phyloP scores from a whole-genome alignment of 2,888 invertebrate genomes.

The Drosophila anomalata region DNA sequence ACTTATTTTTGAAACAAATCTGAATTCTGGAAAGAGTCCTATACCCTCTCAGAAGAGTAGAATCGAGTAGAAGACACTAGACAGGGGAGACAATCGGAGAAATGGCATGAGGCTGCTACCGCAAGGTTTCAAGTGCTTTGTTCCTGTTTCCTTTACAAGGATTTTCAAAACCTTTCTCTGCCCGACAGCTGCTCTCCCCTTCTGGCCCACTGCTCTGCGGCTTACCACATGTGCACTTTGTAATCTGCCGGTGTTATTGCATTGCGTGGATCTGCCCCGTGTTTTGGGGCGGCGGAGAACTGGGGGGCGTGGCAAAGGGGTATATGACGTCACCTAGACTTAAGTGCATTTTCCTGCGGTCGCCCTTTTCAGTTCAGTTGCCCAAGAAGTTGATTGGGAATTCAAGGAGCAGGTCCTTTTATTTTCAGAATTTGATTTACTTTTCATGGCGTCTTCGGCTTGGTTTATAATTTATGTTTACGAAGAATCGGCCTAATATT shows the following conservation, averaged over 20 bases:
- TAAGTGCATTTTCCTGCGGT: conserved; percentile 66
- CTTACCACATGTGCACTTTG: conserved; percentile 79
- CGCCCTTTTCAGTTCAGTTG: conserved; percentile 45
- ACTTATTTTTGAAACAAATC: background rate
- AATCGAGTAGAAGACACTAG: background rate
- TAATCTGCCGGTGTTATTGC: conserved; percentile 79
- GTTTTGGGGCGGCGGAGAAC: conserved; percentile 10
- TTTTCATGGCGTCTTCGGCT: too few species aligned
- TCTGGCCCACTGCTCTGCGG: conserved; percentile 68
- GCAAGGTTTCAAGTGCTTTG: conserved; percentile 47
- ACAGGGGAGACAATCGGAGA: conserved; percentile 13
- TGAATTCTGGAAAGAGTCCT: background rate
- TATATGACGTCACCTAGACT: conserved; percentile 36
- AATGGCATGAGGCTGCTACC: conserved; percentile 49
- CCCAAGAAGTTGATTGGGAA: conserved; percentile 24
- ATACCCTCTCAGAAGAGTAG: background rate
- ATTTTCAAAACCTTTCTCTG: conserved; percentile 57
- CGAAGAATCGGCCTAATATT: too few species aligned
- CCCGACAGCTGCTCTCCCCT: conserved; percentile 5
- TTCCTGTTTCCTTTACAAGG: conserved; percentile 62
- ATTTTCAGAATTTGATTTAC: conserved; percentile 52
- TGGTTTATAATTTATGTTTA: too few species aligned
- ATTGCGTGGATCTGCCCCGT: conserved; percentile 54
- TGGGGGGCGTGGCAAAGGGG: conserved; percentile 8
- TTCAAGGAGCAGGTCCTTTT: conserved; percentile 29